Conservation (phyloP, 1,140 invertebrate species). For the Phocides pigmalion region DNA sequence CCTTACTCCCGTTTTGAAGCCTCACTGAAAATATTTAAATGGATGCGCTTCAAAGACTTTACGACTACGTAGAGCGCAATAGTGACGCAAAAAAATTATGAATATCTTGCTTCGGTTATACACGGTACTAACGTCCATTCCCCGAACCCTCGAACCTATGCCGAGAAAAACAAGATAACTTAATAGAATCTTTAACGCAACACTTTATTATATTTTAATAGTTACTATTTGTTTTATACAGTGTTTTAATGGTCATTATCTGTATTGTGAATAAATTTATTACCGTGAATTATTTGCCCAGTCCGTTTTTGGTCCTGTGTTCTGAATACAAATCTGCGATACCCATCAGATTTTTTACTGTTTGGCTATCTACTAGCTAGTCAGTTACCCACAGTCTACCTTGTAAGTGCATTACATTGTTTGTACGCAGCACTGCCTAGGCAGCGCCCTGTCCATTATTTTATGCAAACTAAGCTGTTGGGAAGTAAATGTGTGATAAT, state of each 20-base stretch:
- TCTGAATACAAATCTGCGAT: conserved; percentile 44
- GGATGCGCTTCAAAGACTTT: conserved; percentile 36
- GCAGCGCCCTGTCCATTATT: conserved; percentile 54
- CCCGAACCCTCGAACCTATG: no score
- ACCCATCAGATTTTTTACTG: conserved; percentile 40
- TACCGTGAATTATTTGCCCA: no score
- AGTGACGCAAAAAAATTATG: conserved; percentile 13
- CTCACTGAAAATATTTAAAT: conserved; percentile 38
- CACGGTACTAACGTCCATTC: conserved; percentile 29
- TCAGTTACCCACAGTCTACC: conserved; percentile 44
- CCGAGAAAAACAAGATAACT: no score
- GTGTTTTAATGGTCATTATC: no score
- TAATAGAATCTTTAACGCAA: no score
- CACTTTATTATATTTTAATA: no score
- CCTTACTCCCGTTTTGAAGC: background rate
- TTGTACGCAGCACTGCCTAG: conserved; percentile 35
- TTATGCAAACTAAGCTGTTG: conserved; percentile 62
- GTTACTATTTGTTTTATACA: no score
- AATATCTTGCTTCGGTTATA: background rate
- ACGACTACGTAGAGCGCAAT: conserved; percentile 24
- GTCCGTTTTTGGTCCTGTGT: no score
- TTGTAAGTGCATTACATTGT: conserved; percentile 61
- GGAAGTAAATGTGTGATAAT: conserved; percentile 55
- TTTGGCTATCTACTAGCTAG: conserved; percentile 40
- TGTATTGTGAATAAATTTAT: no score